phyloP scores from a whole-genome alignment of 2,797 vertebrate genomes.

The Phyllotis vaccarum region DNA sequence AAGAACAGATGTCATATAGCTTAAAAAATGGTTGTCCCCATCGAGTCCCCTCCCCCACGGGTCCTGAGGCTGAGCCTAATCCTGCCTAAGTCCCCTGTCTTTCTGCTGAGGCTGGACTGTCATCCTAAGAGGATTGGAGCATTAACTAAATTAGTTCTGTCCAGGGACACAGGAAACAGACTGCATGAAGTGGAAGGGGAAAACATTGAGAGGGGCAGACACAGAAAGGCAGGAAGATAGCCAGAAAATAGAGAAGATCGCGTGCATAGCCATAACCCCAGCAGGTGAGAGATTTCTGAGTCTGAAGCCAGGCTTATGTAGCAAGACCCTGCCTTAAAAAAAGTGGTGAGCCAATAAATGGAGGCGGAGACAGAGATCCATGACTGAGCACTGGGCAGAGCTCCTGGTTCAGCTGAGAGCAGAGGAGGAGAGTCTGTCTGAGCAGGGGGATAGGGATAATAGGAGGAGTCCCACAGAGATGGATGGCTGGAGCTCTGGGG shows the following conservation, averaged over 20 bases:
- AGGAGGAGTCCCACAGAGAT: no score
- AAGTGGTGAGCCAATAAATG: no score
- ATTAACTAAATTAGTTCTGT: slow-evolving; percentile 95
- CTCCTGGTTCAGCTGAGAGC: no score
- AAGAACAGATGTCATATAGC: background rate
- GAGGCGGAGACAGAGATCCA: no score
- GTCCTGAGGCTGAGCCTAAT: slow-evolving; percentile 83
- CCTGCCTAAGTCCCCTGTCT: slow-evolving; percentile 92
- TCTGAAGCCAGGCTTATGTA: background rate
- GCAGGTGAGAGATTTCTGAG: background rate
- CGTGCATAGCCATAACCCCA: background rate
- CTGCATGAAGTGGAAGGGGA: background rate
- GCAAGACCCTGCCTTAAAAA: background rate
- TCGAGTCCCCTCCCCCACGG: slow-evolving; percentile 71
- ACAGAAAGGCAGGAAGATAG: background rate
- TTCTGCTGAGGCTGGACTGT: slow-evolving; percentile 91
- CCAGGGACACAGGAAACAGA: slow-evolving; percentile 87
- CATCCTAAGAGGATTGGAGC: slow-evolving; percentile 93
- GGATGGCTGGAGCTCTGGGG: no score
- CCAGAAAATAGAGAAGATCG: background rate
- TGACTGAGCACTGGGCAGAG: no score
- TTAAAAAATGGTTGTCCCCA: background rate
- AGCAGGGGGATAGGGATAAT: no score
- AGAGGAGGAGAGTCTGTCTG: no score
- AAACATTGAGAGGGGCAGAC: background rate